These are phyloP conservation scores for Crotalus tigris DNA, from an alignment of 2,113 vertebrate species.

Conservation along the genomic window DNA sequence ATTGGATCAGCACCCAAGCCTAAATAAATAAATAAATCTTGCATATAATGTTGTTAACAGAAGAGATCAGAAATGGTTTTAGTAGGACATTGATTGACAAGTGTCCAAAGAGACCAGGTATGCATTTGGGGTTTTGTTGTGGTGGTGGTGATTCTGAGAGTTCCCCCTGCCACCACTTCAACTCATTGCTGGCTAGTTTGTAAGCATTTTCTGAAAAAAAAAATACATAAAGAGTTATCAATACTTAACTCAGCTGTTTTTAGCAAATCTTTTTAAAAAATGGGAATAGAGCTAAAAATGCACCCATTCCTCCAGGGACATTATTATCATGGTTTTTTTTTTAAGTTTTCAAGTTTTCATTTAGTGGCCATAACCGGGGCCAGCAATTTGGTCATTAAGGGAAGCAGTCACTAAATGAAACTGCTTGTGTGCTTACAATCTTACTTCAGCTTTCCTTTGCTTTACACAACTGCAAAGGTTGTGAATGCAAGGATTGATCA, in stretches of 20 bases:
- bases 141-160: neutral
- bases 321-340: neutral
- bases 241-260: neutral
- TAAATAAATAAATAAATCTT: neutral
- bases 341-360: neutral
- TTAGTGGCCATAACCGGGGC: neutral
- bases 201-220: neutral
- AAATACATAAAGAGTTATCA: neutral
- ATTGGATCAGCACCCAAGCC: neutral
- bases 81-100: neutral
- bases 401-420: neutral
- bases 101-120: neutral
- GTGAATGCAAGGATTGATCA: neutral
- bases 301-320: neutral
- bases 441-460: neutral
- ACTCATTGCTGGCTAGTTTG: neutral
- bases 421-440: neutral
- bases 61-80: neutral
- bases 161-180: neutral
- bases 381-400: neutral
- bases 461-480: neutral
- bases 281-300: neutral
- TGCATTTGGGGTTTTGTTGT: neutral
- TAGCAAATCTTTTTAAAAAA: neutral
- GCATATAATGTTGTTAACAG: neutral